A percentile compares a stretch with the other conserved stretches of the same genome.
phyloP scores from a whole-genome alignment of 2,888 invertebrate genomes.

The Microctonus brassicae region DNA sequence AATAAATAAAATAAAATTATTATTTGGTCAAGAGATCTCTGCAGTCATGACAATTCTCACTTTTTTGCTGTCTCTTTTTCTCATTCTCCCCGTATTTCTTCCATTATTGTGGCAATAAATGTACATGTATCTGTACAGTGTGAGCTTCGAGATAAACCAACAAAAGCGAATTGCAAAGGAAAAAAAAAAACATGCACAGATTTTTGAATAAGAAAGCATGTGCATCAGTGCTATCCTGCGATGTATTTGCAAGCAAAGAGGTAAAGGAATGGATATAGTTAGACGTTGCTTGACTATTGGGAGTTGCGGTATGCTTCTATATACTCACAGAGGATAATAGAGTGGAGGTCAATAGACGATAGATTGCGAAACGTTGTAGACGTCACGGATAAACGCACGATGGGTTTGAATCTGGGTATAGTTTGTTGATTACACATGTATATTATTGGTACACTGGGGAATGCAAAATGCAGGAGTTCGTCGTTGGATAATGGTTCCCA shows the following conservation, averaged over 20 bases:
- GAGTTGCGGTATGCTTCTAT: background rate
- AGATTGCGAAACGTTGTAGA: slow-evolving; percentile 54
- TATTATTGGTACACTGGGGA: background rate
- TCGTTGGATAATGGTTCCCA: background rate
- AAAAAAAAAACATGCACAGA: background rate
- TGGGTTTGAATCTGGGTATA: slow-evolving; percentile 12
- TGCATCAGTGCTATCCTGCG: background rate
- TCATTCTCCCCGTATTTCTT: too few relatives aligned
- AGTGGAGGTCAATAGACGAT: slow-evolving; percentile 64
- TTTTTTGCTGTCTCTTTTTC: too few relatives aligned
- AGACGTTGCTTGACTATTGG: slow-evolving; percentile 56
- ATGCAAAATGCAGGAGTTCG: background rate
- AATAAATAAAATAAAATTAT: too few relatives aligned
- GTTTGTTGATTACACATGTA: background rate
- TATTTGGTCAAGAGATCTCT: background rate
- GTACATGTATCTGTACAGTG: background rate
- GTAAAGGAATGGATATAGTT: slow-evolving; percentile 23
- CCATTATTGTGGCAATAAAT: too few relatives aligned
- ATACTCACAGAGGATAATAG: slow-evolving; percentile 56
- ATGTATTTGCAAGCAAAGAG: background rate
- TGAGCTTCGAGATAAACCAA: slow-evolving; percentile 53
- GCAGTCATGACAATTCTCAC: background rate
- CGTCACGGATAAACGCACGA: slow-evolving; percentile 50
- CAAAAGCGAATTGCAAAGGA: slow-evolving; percentile 62
- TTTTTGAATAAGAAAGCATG: slow-evolving; percentile 22